A percentile compares a stretch with the other conserved stretches of the same genome.
Conservation (phyloP, 2,113 vertebrate genomes). For the Hystrix brachyura region DNA sequence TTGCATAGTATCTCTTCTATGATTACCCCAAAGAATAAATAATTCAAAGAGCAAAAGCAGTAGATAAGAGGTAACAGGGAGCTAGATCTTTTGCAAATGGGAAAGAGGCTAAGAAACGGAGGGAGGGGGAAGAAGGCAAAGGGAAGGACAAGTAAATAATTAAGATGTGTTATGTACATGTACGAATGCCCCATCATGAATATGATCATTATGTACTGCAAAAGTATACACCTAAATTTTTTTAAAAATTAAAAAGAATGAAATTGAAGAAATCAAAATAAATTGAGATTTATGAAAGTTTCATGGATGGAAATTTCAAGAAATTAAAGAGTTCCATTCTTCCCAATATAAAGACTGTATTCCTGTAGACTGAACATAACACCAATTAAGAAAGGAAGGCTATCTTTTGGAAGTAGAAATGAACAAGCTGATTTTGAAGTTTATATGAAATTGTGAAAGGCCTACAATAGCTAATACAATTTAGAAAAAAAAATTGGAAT, state of each 20-base stretch:
- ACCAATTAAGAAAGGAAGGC: not conserved
- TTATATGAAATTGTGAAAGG: not conserved
- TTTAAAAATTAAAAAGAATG: not conserved
- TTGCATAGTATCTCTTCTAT: too few species aligned
- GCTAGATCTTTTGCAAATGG: too few species aligned
- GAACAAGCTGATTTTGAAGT: constrained; percentile 25
- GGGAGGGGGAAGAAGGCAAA: too few species aligned
- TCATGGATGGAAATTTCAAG: not conserved
- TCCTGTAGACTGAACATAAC: not conserved
- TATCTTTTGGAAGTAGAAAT: not conserved
- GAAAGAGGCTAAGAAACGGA: too few species aligned
- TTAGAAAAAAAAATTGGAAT: not conserved
- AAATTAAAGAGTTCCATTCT: constrained; percentile 1
- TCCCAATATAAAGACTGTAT: not conserved
- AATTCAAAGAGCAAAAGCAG: too few species aligned
- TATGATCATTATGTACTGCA: too few species aligned
- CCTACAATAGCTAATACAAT: not conserved
- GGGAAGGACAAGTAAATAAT: too few species aligned
- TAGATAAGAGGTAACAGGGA: too few species aligned
- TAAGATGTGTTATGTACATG: too few species aligned
- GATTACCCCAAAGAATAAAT: too few species aligned
- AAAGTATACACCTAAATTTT: too few species aligned
- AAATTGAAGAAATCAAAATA: not conserved
- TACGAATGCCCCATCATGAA: too few species aligned
- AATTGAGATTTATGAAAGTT: not conserved